These are phyloP conservation scores for Rhyacophila brunnea DNA, from an alignment of 1,140 invertebrate genomes.

Conservation along the genomic window DNA sequence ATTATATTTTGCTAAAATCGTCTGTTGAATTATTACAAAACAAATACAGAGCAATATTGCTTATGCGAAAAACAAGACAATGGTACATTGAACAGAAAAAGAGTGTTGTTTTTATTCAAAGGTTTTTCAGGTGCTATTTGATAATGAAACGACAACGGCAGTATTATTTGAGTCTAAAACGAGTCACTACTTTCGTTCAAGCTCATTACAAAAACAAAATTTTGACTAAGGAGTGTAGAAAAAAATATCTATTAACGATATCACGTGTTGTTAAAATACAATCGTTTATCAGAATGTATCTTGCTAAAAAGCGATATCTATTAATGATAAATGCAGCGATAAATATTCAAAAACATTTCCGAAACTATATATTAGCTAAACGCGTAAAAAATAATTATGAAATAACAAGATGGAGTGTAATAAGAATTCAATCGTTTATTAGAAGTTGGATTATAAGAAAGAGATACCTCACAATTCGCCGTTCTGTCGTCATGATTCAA, in stretches of 20 bases:
- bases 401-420: constrained; percentile 37
- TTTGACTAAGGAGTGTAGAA: neutral
- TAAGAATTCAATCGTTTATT: constrained; percentile 44
- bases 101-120: constrained; percentile 47
- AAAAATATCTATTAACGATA: neutral
- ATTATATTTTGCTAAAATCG: constrained; percentile 35
- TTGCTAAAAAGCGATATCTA: constrained; percentile 39
- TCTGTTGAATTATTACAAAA: constrained; percentile 37
- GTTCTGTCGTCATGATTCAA: constrained; percentile 42
- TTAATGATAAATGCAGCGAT: constrained; percentile 37
- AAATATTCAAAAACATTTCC: constrained; percentile 43
- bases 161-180: constrained; percentile 44
- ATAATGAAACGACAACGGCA: constrained; percentile 40
- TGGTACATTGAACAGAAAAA: constrained; percentile 38
- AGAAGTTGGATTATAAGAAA: constrained; percentile 40
- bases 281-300: constrained; percentile 46
- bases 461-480: constrained; percentile 39
- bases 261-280: constrained; percentile 48
- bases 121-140: constrained; percentile 47
- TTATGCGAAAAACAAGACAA: constrained; percentile 14
- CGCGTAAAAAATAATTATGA: constrained; percentile 39
- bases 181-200: constrained; percentile 43
- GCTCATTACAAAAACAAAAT: constrained; percentile 45
- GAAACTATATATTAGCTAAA: constrained; percentile 37
- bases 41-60: constrained; percentile 32